Conservation (phyloP, 2,113 vertebrate genomes). For the Vidua macroura region DNA sequence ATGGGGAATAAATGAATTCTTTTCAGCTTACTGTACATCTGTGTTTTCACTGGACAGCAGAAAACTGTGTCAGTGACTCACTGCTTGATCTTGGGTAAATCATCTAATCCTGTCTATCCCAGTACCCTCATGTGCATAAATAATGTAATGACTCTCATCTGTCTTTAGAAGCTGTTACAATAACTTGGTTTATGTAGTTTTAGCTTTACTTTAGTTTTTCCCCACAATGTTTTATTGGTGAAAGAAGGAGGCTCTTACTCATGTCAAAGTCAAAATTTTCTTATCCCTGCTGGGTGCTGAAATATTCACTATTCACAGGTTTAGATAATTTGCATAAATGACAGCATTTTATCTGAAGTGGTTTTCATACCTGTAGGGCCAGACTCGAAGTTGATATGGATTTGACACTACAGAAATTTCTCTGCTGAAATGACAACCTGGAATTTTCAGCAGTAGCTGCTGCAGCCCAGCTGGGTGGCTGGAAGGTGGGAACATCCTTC, state of each 20-base stretch:
- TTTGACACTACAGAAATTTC: background rate
- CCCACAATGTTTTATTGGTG: background rate
- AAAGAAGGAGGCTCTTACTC: background rate
- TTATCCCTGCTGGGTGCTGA: background rate
- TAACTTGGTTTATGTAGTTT: conserved; percentile 16
- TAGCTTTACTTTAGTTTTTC: background rate
- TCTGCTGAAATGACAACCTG: background rate
- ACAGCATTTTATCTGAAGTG: background rate
- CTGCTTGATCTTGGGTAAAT: conserved; percentile 61
- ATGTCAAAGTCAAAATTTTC: background rate
- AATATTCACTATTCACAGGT: background rate
- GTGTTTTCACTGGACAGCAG: conserved; percentile 59
- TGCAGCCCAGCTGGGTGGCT: background rate
- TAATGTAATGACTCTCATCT: conserved; percentile 53
- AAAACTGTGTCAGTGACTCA: conserved; percentile 64
- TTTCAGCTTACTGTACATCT: conserved; percentile 59
- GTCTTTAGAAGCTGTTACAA: conserved; percentile 11
- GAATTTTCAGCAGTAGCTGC: background rate
- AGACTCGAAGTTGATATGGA: background rate
- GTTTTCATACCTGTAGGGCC: background rate
- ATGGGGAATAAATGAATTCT: conserved; percentile 48
- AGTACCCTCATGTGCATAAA: conserved; percentile 37
- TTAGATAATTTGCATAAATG: background rate
- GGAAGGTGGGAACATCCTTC: background rate
- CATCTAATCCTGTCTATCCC: conserved; percentile 48